Conservation (phyloP, 2,888 invertebrate genomes). For the Drosophila peninsularis region DNA sequence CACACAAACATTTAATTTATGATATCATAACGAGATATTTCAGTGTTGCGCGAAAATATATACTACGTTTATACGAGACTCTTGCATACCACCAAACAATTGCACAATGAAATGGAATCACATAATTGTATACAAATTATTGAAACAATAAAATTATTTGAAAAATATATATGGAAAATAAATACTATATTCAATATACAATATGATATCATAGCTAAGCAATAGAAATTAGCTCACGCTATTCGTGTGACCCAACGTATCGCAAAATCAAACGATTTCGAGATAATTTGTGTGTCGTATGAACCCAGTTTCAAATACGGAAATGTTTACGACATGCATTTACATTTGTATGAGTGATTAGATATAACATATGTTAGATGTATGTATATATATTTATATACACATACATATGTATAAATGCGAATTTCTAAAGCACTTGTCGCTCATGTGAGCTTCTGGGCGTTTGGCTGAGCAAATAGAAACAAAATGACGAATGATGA, state of each 20-base stretch:
- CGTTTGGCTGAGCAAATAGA: conserved; percentile 45
- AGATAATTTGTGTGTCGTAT: conserved; percentile 17
- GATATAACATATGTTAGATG: conserved; percentile 27
- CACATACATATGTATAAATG: conserved; percentile 34
- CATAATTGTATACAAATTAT: no score
- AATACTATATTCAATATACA: not conserved
- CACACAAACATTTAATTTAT: conserved; percentile 10
- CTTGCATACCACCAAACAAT: no score
- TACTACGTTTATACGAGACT: not conserved
- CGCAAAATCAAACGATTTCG: conserved; percentile 3
- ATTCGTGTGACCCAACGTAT: not conserved
- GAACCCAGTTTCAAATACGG: conserved; percentile 29
- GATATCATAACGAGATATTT: conserved; percentile 20
- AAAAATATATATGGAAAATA: not conserved
- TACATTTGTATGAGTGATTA: conserved; percentile 37
- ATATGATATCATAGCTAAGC: not conserved
- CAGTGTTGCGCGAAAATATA: conserved; percentile 10
- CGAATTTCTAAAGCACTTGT: conserved; percentile 51
- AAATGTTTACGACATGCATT: conserved; percentile 39
- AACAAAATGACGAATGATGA: conserved; percentile 56
- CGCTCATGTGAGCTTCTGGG: conserved; percentile 63
- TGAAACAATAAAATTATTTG: no score
- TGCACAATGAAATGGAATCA: no score
- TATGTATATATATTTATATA: not conserved
- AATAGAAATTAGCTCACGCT: not conserved